Conservation (phyloP, 2,888 invertebrate genomes). For the Notodonta ziczac region DNA sequence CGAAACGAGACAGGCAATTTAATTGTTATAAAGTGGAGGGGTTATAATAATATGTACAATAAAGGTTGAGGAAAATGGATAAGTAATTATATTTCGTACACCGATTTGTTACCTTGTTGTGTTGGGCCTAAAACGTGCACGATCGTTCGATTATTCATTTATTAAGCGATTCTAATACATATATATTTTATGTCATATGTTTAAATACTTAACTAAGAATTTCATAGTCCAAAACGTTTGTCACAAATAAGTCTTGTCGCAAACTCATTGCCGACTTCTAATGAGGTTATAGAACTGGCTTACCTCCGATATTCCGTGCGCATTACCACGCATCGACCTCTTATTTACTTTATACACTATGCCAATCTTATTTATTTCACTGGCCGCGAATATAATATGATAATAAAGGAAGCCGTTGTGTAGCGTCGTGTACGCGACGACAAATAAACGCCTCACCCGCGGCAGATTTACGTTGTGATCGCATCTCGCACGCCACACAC, state of each 20-base stretch:
- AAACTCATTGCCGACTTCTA: not conserved
- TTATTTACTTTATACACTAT: not conserved
- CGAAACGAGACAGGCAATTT: no score
- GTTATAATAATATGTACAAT: no score
- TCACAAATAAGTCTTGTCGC: not conserved
- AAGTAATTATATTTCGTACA: no score
- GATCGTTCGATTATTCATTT: no score
- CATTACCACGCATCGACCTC: not conserved
- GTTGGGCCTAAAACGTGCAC: no score
- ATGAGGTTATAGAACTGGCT: not conserved
- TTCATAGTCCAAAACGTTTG: not conserved
- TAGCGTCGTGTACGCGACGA: conserved; percentile 38
- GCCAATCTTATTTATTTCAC: conserved; percentile 2
- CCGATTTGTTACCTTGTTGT: no score
- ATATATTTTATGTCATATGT: not conserved
- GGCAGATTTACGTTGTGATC: conserved; percentile 36
- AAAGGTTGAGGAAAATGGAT: not conserved
- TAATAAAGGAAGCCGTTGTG: conserved; percentile 51
- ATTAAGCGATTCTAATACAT: no score
- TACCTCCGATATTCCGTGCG: not conserved
- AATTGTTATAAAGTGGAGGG: no score
- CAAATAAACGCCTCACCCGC: conserved; percentile 41
- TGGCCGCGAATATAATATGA: conserved; percentile 29
- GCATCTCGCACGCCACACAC: conserved; percentile 12
- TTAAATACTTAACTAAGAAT: not conserved